Evolutionary conservation across 1,140 invertebrate genomes (phyloP).

Genomic region (Eumaeus atala): DNA sequence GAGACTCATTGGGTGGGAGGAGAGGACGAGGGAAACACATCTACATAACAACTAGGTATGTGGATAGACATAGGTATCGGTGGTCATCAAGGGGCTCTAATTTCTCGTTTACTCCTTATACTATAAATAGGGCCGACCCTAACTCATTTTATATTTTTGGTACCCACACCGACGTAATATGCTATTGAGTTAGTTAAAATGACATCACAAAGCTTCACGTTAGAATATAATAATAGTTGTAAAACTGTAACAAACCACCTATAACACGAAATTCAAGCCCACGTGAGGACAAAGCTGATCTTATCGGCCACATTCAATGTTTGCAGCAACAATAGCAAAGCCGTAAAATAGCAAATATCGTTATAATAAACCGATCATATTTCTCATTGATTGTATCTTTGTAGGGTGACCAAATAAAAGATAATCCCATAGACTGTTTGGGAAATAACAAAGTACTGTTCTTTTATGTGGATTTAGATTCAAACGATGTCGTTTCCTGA

Average conservation of each 20-base stretch:
- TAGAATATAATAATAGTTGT: background rate
- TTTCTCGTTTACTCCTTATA: too few relatives aligned
- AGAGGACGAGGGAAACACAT: too few relatives aligned
- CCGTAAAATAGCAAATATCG: conserved; percentile 57
- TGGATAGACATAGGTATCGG: too few relatives aligned
- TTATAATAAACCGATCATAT: conserved; percentile 64
- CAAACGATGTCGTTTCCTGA: conserved; percentile 34
- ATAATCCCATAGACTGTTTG: conserved; percentile 40
- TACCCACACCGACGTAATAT: too few relatives aligned
- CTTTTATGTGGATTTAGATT: conserved; percentile 21
- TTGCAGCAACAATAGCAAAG: conserved; percentile 33
- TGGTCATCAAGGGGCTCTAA: too few relatives aligned
- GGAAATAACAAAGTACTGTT: conserved; percentile 37
- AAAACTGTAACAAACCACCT: conserved; percentile 4
- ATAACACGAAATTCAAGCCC: conserved; percentile 11
- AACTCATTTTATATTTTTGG: too few relatives aligned
- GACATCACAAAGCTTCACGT: too few relatives aligned
- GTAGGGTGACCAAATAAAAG: conserved; percentile 51
- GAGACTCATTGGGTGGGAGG: too few relatives aligned
- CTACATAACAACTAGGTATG: too few relatives aligned
- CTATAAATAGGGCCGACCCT: too few relatives aligned
- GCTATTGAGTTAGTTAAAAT: too few relatives aligned
- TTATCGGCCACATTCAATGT: conserved; percentile 40
- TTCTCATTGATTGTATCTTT: conserved; percentile 47
- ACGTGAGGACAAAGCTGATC: conserved; percentile 31